A percentile compares a stretch with the other conserved stretches of the same genome.
phyloP scores from a whole-genome alignment of 2,888 invertebrate genomes.

The Taenaris catops region DNA sequence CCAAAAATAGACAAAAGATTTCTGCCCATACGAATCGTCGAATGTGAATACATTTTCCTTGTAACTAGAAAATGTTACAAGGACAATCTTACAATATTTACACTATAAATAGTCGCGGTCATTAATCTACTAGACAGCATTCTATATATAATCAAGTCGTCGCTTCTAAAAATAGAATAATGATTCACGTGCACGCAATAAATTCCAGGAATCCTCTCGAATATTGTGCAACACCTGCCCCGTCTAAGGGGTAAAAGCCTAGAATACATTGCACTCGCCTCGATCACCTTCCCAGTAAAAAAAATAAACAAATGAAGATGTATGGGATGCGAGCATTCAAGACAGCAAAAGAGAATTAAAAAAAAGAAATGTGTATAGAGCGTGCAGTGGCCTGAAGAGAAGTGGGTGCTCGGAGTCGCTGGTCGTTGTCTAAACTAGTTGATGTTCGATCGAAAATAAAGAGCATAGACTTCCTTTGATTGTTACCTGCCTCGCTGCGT shows the following conservation, averaged over 20 bases:
- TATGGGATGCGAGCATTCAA: conserved; percentile 60
- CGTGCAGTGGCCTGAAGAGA: conserved; percentile 55
- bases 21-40: neutral
- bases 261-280: conserved; percentile 60
- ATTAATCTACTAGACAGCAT: conserved; percentile 11
- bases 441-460: too few relatives aligned
- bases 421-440: conserved; percentile 37
- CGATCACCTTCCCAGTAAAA: conserved; percentile 63
- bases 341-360: conserved; percentile 50
- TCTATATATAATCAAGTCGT: conserved; percentile 9
- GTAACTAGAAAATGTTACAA: conserved; percentile 6
- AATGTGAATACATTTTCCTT: conserved; percentile 5
- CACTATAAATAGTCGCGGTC: conserved; percentile 7
- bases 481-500: too few relatives aligned
- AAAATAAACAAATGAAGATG: conserved; percentile 69
- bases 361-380: conserved; percentile 43
- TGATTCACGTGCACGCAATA: conserved; percentile 39
- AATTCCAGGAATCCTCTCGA: conserved; percentile 57
- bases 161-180: conserved; percentile 31
- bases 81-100: conserved; percentile 9
- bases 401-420: conserved; percentile 32
- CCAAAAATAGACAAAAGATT: conserved; percentile 1
- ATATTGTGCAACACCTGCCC: conserved; percentile 75
- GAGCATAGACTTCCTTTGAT: too few relatives aligned
- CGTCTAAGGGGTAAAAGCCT: conserved; percentile 60